These are phyloP conservation scores for Phrynosoma platyrhinos DNA, from an alignment of 2,113 vertebrate species.

Conservation along the genomic window DNA sequence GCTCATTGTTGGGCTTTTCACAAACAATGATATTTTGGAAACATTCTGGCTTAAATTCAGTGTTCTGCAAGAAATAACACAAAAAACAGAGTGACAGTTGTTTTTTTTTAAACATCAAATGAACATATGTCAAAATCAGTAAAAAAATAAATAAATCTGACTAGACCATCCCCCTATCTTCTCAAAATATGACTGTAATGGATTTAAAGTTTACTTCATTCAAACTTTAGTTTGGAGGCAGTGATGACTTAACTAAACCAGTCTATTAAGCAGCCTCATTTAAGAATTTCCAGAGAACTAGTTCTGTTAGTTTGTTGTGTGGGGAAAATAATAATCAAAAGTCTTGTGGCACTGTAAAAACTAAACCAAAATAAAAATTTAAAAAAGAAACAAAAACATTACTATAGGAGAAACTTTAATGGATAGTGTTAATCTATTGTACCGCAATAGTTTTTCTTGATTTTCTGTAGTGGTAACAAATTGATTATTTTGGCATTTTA, in stretches of 20 bases:
- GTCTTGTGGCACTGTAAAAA: neutral
- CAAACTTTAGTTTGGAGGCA: neutral
- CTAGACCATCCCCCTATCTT: neutral
- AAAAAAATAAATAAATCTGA: neutral
- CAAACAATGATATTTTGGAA: constrained; percentile 86
- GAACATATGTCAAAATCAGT: neutral
- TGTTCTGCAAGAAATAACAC: constrained; percentile 67
- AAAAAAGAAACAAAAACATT: neutral
- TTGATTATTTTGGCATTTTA: neutral
- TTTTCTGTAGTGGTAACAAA: constrained; percentile 1
- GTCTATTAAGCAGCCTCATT: neutral
- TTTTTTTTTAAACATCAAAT: neutral
- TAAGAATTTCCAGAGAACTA: neutral
- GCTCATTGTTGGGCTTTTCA: constrained; percentile 89
- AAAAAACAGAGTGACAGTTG: constrained; percentile 13
- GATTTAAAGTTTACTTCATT: neutral
- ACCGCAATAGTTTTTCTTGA: neutral
- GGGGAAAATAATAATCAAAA: neutral
- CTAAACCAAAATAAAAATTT: neutral
- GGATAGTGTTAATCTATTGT: neutral
- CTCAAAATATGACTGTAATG: neutral
- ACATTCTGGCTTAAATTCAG: constrained; percentile 78
- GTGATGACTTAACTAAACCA: neutral
- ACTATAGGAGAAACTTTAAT: neutral
- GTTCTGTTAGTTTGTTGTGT: neutral